Evolutionary conservation across 1,140 invertebrate species (phyloP), one percentile per base, ranked within the genome.

Genomic region (Pseudachorutes palmiensis): DNA sequence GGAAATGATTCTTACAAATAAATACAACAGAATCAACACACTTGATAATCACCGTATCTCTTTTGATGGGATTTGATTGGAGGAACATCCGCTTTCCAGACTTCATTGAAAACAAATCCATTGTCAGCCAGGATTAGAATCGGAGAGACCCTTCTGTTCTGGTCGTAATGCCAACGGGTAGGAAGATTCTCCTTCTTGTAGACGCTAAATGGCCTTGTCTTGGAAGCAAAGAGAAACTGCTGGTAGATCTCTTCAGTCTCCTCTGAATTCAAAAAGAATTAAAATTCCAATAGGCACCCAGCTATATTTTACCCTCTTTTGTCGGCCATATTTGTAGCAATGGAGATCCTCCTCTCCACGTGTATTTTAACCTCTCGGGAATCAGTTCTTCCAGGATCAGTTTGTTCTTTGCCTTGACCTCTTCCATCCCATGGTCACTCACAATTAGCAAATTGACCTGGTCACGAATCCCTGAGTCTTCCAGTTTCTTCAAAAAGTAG

Each of bases 381-480:
- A 55, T 22, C 9, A 55, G 12, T 5, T 26, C 24, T 5, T 24
- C 51, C 24, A 24, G 24, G 9, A 26, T 19, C 12, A 55, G 9
- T 22, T 16, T 55, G 84, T 79, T 71, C 79, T 81, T 76, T 55
- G 75, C 70, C 9, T 77, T 80, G 1, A 85, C 80, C 30, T 77
- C 75, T 1, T 81, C 74, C 85, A 89, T 88, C 22, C 88, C 88
- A 78, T 90, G 88, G 77, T 90, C 88, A 75, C 86, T 87, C 1
- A 88, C 76, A 59, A 89, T 79, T 67, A 89, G 81, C 0, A 89
- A 76, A 76, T 88, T 88, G 1, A 87, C 78, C 61, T 75, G 75
- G 73, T 84, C 78, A 45, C 74, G 74, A 33, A 88, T 75, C 9
- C 78, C 76, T 66, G 80, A 73, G 1, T 77, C 57, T 33, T 77